phyloP scores from a whole-genome alignment of 2,797 vertebrate genomes.

The Tokudaia muenninki region DNA sequence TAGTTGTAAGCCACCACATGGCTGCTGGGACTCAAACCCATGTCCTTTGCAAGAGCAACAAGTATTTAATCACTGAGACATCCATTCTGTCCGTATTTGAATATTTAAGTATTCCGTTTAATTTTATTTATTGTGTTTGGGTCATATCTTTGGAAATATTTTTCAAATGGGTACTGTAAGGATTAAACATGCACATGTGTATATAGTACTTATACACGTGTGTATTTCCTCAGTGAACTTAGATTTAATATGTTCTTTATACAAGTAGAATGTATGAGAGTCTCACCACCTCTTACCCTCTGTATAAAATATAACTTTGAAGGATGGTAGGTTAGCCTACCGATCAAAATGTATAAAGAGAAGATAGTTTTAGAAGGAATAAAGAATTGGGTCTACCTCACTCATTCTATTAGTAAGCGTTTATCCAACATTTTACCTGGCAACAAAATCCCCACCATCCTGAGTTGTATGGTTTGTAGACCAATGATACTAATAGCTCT shows the following conservation, averaged over 20 bases:
- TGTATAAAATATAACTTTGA: constrained; percentile 13
- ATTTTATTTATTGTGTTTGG: background rate
- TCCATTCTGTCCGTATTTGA: background rate
- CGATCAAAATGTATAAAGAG: background rate
- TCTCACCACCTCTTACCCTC: background rate
- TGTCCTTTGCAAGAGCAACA: background rate
- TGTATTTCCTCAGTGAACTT: background rate
- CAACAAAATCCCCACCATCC: background rate
- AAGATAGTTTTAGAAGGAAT: background rate
- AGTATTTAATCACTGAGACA: background rate
- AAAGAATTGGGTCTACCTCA: background rate
- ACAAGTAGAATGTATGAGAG: background rate
- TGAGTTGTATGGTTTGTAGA: background rate
- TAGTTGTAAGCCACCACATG: background rate
- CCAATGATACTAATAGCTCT: background rate
- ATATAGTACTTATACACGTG: background rate
- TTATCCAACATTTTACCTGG: background rate
- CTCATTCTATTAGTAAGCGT: constrained; percentile 4
- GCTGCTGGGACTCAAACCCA: background rate
- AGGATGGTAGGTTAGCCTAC: background rate
- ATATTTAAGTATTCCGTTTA: background rate
- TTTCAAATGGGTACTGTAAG: background rate
- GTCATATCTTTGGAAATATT: background rate
- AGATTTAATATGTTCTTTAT: constrained; percentile 19
- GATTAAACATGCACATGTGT: background rate